A percentile compares a stretch with the other conserved stretches of the same genome.
Conservation (phyloP, 2,888 invertebrate genomes). For the Drosophila nr. medialis region DNA sequence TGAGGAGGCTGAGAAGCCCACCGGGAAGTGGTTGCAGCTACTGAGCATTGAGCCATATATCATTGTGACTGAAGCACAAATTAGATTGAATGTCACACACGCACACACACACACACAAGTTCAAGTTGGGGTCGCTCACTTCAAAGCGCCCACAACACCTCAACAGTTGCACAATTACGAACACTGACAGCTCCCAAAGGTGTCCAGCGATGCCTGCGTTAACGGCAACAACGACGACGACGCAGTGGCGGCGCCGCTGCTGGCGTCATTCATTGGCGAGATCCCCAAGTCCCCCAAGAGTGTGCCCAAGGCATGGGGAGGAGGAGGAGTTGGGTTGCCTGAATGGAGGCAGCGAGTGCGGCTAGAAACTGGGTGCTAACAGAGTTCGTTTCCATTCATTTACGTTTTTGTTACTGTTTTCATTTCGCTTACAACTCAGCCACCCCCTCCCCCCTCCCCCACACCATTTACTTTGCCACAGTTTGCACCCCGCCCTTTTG, state of each 20-base stretch:
- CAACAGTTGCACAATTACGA: constrained; percentile 59
- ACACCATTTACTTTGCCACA: neutral
- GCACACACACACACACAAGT: constrained; percentile 10
- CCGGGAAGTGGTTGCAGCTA: constrained; percentile 22
- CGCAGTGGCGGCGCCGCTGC: constrained; percentile 11
- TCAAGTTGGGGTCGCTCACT: constrained; percentile 14
- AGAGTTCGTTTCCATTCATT: constrained; percentile 50
- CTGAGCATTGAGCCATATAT: constrained; percentile 27
- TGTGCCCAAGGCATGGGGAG: neutral
- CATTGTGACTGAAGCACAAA: constrained; percentile 31
- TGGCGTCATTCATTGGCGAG: constrained; percentile 69
- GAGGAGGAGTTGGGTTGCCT: neutral
- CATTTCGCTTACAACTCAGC: constrained; percentile 51
- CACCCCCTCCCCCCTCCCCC: neutral
- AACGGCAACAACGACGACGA: neutral
- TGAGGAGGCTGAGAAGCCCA: constrained; percentile 1
- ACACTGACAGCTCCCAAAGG: constrained; percentile 58
- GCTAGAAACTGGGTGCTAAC: constrained; percentile 29
- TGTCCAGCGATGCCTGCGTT: constrained; percentile 50
- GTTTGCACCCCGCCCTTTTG: neutral
- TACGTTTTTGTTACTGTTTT: constrained; percentile 63
- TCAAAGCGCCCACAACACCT: constrained; percentile 43
- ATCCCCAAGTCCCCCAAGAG: constrained; percentile 12
- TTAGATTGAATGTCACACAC: constrained; percentile 40
- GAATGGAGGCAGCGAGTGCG: constrained; percentile 12